These are phyloP conservation scores for Amphilophus citrinellus DNA, from an alignment of 2,113 vertebrate species.

Conservation along the genomic window DNA sequence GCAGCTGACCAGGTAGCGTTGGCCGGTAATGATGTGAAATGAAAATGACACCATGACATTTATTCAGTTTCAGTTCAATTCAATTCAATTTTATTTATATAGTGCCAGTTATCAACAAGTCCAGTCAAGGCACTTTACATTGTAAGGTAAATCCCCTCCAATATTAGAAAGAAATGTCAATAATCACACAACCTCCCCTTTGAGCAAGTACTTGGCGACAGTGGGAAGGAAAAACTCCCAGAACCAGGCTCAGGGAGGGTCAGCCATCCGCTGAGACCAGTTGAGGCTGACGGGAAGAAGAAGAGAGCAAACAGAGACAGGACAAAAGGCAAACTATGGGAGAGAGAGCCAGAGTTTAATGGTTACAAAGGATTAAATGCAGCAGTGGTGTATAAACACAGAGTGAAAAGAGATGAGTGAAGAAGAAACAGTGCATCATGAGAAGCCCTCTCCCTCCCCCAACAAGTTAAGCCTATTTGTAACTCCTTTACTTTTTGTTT, in stretches of 20 bases:
- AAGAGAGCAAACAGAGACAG: background rate
- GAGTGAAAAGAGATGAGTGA: background rate
- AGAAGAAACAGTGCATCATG: background rate
- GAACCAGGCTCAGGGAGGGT: no score
- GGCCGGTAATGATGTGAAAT: no score
- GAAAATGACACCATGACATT: background rate
- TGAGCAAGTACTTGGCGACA: background rate
- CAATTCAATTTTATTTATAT: background rate
- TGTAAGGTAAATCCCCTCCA: background rate
- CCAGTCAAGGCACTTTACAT: background rate
- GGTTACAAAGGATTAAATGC: background rate
- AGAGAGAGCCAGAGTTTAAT: background rate
- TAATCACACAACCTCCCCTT: background rate
- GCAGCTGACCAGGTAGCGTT: no score
- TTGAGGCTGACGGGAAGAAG: background rate
- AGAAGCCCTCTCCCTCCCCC: background rate
- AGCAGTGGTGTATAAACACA: background rate
- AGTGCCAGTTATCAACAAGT: background rate
- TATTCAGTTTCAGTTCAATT: background rate
- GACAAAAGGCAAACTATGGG: background rate
- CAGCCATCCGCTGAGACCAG: background rate
- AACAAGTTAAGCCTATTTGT: background rate
- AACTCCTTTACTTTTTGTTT: background rate
- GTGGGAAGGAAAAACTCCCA: background rate
- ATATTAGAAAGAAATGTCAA: background rate